Evolutionary conservation across 2,113 vertebrate genomes (phyloP).

Genomic region (Leptocoma aspasia): DNA sequence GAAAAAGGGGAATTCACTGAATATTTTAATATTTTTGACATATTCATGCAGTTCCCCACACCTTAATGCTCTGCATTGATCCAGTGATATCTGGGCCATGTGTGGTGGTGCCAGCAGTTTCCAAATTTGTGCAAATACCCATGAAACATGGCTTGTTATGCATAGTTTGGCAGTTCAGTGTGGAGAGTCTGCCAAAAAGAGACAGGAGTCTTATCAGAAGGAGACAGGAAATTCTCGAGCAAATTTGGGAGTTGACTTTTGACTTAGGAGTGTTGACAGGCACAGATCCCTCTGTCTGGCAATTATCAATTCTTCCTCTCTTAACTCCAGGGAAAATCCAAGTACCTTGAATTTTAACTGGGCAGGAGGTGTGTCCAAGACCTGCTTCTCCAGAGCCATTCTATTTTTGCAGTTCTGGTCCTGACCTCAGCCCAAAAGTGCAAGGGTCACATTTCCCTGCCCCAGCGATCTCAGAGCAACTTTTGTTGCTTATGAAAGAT

Average conservation of each 20-base stretch:
- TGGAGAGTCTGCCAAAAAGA: constrained; percentile 17
- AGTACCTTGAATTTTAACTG: neutral
- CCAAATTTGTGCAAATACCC: neutral
- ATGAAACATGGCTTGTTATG: neutral
- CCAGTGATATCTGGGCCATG: neutral
- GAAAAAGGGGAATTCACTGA: neutral
- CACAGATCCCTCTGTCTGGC: constrained; percentile 30
- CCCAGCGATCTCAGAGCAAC: neutral
- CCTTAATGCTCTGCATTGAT: neutral
- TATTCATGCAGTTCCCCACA: neutral
- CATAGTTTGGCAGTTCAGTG: neutral
- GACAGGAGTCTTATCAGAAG: constrained; percentile 32
- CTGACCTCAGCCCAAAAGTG: neutral
- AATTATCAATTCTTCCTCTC: neutral
- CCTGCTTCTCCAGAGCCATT: neutral
- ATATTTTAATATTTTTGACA: neutral
- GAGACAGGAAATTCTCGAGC: constrained; percentile 48
- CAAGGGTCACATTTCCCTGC: neutral
- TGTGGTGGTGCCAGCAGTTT: neutral
- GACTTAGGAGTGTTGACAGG: constrained; percentile 45
- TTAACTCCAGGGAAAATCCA: neutral
- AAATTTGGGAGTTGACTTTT: constrained; percentile 40
- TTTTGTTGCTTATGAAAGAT: neutral
- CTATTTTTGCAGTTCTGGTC: neutral
- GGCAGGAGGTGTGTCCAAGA: neutral